Conservation (phyloP, 2,888 invertebrate genomes). For the Monoplex corrugatus region DNA sequence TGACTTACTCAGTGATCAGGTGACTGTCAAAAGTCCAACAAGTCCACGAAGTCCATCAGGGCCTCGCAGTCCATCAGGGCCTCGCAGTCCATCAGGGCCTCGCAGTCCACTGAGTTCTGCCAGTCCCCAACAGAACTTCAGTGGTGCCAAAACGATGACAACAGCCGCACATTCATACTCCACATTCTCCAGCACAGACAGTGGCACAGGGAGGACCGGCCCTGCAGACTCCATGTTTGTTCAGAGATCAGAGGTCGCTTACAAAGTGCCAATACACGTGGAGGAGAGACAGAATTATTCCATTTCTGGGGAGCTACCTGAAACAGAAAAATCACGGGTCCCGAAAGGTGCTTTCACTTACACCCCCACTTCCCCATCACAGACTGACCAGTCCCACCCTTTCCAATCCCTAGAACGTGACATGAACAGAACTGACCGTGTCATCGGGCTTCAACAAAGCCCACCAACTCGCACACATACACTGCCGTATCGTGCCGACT, state of each 20-base stretch:
- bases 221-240: conserved; percentile 66
- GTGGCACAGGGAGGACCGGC: conserved; percentile 61
- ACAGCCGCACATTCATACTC: conserved; percentile 68
- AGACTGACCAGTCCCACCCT: conserved; percentile 49
- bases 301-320: conserved; percentile 66
- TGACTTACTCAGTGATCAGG: conserved; percentile 78
- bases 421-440: conserved; percentile 35
- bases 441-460: conserved; percentile 31
- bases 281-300: conserved; percentile 71
- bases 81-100: conserved; percentile 39
- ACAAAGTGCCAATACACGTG: conserved; percentile 69
- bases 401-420: conserved; percentile 55
- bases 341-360: conserved; percentile 75
- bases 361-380: conserved; percentile 66
- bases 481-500: conserved; percentile 75
- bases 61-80: conserved; percentile 55
- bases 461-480: conserved; percentile 59
- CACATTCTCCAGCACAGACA: conserved; percentile 64
- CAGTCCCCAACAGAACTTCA: conserved; percentile 55
- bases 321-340: conserved; percentile 58
- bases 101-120: conserved; percentile 55
- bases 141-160: conserved; percentile 60
- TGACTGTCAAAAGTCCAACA: conserved; percentile 57
- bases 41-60: conserved; percentile 57
- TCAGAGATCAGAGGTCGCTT: conserved; percentile 73